Base-by-base conservation (phyloP, 2,797 vertebrate genomes). In the Bryconaethiops microstoma region DNA sequence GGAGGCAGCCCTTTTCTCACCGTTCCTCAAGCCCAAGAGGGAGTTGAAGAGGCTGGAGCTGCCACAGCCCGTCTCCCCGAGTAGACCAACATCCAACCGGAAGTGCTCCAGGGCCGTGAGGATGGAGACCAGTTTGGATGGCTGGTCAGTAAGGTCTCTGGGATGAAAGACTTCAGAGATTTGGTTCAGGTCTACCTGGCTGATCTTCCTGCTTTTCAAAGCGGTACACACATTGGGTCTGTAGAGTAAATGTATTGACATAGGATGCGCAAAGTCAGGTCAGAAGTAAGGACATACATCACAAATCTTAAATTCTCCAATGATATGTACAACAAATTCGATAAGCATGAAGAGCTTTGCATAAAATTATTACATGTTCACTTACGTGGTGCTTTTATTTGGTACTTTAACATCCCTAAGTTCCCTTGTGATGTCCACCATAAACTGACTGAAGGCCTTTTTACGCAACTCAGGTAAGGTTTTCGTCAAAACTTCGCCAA, bases 31-130 rank as follows among this genome's bases (percentile, higher is more conserved):
- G n/a, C 77, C 83, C 39, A 85, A 40, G n/a, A 90, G 73, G 1
- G 75, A 76, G 76, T 87, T 85, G 76, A 88, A 78, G 13, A 90
- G 39, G 50, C 84, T 88, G 48, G 88, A 90, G 76, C 81, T 87
- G 14, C 88, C 88, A 57, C 86, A 85, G 8, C 87, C 84, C 0
- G 83, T 82, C 74, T 87, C 82, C 7, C 88, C 88, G 23, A 86
- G 25, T 35, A 90, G 65, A 42, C 86, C 88, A 4, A 88, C 19
- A 40, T 88, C 88, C 68, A 88, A 45, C 6, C 72, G 63, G 63
- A 88, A 87, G 76, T 81, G 40, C 25, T 88, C 84, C 23, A 86
- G 65, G 48, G 82, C 82, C 0, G n/a, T 78, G 19, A 87, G 80
- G 45, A 87, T 72, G 16, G 83, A 50, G 16, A 80, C 74, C 55